Conservation (phyloP, 2,113 vertebrate species). For the Tyto alba region DNA sequence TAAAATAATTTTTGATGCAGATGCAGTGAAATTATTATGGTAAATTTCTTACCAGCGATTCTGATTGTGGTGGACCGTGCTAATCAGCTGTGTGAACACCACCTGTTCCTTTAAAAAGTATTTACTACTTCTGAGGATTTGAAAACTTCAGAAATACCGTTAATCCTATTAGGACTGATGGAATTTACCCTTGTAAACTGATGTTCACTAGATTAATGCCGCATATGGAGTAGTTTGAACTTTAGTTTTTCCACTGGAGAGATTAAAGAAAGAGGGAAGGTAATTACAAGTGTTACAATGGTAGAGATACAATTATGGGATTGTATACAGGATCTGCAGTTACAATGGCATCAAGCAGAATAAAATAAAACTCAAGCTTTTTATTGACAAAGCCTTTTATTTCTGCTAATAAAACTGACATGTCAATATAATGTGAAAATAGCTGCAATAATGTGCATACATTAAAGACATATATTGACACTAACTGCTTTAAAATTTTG, state of each 20-base stretch:
- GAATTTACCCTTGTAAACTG: neutral
- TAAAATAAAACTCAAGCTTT: neutral
- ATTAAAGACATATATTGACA: neutral
- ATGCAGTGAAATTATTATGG: neutral
- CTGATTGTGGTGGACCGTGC: neutral
- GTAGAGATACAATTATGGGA: neutral
- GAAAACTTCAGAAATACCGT: neutral
- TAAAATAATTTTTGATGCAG: neutral
- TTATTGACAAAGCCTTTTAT: neutral
- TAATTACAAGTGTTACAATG: neutral
- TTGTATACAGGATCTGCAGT: neutral
- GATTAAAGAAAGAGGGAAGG: neutral
- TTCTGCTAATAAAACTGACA: neutral
- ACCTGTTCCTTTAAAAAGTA: neutral
- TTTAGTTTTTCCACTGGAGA: neutral
- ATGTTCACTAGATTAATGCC: neutral
- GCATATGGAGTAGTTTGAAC: neutral
- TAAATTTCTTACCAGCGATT: neutral
- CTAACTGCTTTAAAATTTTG: neutral
- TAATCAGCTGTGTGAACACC: neutral
- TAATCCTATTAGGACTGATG: conserved; percentile 34
- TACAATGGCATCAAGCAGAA: neutral
- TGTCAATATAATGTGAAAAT: neutral
- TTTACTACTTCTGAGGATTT: neutral
- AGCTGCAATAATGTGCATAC: conserved; percentile 10